Evolutionary conservation across 2,797 vertebrate genomes (phyloP).

Genomic region (Fistularia commersonii): DNA sequence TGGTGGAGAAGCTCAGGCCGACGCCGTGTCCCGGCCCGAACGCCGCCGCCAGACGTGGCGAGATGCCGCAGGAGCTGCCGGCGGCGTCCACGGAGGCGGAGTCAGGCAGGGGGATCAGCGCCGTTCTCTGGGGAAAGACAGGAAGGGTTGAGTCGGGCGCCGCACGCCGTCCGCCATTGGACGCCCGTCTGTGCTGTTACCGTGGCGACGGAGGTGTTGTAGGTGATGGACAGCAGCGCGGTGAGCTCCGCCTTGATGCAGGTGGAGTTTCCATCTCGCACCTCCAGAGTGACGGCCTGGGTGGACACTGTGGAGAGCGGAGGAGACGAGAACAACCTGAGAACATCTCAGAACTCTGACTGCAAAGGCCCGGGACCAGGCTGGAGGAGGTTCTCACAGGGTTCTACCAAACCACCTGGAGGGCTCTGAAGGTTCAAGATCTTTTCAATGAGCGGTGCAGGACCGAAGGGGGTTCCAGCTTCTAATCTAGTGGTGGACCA

Average conservation of each 20-base stretch:
- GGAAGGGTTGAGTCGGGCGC: no score
- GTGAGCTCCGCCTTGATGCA: slow-evolving; percentile 87
- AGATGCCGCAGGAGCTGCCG: slow-evolving; percentile 82
- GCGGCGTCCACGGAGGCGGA: slow-evolving; percentile 60
- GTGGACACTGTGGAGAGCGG: slow-evolving; percentile 67
- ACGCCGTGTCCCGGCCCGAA: slow-evolving; percentile 80
- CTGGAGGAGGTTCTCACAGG: no score
- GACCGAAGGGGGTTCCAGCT: no score
- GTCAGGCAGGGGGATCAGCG: slow-evolving; percentile 69
- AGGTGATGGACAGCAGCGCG: slow-evolving; percentile 76
- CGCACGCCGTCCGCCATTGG: no score
- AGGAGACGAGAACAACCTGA: no score
- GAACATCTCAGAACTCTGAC: no score
- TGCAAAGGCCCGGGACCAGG: no score
- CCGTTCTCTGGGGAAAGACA: slow-evolving; percentile 52
- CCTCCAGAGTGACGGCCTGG: slow-evolving; percentile 78
- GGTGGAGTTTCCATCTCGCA: slow-evolving; percentile 73
- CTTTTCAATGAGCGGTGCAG: no score
- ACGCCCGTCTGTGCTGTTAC: slow-evolving; percentile 51
- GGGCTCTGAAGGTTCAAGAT: no score
- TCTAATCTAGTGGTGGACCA: no score
- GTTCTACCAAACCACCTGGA: no score
- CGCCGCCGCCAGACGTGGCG: slow-evolving; percentile 64
- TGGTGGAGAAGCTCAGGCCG: slow-evolving; percentile 77
- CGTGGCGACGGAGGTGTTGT: slow-evolving; percentile 56